phyloP scores from a whole-genome alignment of 2,888 invertebrate species.

The Andrena marginata region DNA sequence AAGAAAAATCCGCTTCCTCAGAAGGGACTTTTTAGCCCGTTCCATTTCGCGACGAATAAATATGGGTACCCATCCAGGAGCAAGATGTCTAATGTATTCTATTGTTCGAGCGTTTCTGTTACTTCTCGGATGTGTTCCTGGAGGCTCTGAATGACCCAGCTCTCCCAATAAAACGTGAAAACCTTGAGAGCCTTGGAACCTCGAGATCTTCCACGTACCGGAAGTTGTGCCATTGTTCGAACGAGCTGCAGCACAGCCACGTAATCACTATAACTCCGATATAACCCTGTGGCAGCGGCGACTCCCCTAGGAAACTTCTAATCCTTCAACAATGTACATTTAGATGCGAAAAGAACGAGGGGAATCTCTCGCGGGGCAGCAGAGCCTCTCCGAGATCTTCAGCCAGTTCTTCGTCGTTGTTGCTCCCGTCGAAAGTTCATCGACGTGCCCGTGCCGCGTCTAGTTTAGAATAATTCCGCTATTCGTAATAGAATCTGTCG shows the following conservation, averaged over 20 bases:
- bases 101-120: neutral
- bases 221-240: slow-evolving; percentile 13
- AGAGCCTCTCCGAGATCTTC: too few species aligned
- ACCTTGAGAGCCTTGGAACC: slow-evolving; percentile 10
- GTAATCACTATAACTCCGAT: slow-evolving; percentile 8
- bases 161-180: slow-evolving; percentile 20
- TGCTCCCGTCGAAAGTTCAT: too few species aligned
- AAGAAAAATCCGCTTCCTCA: neutral
- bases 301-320: neutral
- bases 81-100: neutral
- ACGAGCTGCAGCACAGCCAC: neutral
- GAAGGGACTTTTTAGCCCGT: too few species aligned
- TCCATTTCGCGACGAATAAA: too few species aligned
- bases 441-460: too few species aligned
- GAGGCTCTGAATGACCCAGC: slow-evolving; percentile 19
- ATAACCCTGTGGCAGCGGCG: neutral
- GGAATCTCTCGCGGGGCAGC: too few species aligned
- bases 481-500: neutral
- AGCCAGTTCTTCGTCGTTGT: too few species aligned
- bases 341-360: too few species aligned
- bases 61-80: too few species aligned
- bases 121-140: slow-evolving; percentile 7
- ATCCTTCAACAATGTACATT: neutral
- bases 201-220: neutral
- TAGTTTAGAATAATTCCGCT: too few species aligned